Evolutionary conservation across 2,888 invertebrate species (phyloP).

Genomic region (Parapristionchus giblindavisi): DNA sequence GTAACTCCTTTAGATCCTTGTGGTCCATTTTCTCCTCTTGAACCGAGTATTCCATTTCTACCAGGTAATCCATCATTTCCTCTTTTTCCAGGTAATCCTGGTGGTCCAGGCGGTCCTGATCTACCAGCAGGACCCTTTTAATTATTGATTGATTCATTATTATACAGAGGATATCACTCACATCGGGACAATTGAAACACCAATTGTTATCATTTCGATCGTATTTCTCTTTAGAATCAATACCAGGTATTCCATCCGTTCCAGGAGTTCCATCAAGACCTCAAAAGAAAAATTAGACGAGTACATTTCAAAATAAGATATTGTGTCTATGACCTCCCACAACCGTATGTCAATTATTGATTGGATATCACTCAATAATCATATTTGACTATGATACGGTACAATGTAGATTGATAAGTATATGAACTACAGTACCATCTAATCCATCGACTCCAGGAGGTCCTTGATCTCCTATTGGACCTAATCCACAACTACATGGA

Average conservation of each 20-base stretch:
- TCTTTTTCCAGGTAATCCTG: background rate
- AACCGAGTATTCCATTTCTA: background rate
- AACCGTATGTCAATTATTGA: too few relatives aligned
- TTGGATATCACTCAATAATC: background rate
- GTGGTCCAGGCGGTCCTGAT: background rate
- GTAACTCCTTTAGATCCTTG: background rate
- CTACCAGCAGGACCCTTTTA: conserved; percentile 13
- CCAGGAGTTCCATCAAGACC: conserved; percentile 12
- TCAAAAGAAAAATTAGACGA: too few relatives aligned
- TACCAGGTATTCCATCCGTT: background rate
- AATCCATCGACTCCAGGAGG: conserved; percentile 1
- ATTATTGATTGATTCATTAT: background rate
- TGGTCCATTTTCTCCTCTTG: background rate
- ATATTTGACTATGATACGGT: too few relatives aligned
- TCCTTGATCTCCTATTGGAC: conserved; percentile 3
- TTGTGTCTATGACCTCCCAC: too few relatives aligned
- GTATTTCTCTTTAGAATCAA: conserved; percentile 3
- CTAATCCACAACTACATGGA: conserved; percentile 25
- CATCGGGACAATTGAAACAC: conserved; percentile 31
- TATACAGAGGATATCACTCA: background rate
- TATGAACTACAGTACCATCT: background rate
- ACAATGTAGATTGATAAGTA: too few relatives aligned
- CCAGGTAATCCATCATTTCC: conserved; percentile 1
- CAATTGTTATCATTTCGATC: background rate
- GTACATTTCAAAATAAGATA: too few relatives aligned